These are phyloP conservation scores for Zosterops japonicus DNA, from an alignment of 2,113 vertebrate genomes.

Conservation along the genomic window DNA sequence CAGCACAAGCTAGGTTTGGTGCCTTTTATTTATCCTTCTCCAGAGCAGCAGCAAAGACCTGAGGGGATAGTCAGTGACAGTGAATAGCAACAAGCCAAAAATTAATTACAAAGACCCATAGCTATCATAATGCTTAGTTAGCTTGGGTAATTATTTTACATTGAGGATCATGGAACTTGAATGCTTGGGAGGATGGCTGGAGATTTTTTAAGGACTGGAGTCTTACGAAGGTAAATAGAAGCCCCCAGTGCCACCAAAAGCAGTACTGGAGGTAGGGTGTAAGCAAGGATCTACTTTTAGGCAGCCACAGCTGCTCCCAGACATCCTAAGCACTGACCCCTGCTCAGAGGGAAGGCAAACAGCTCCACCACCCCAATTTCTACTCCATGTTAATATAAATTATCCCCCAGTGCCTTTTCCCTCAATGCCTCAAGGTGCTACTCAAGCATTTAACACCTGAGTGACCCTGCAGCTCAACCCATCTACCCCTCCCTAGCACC, in stretches of 20 bases:
- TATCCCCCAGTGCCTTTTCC: neutral
- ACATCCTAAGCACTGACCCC: neutral
- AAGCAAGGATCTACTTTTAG: neutral
- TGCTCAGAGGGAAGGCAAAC: neutral
- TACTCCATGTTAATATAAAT: neutral
- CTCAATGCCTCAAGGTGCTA: neutral
- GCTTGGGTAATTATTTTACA: neutral
- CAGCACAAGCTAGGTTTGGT: neutral
- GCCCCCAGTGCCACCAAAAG: rapidly evolving
- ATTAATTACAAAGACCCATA: neutral
- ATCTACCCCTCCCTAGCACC: neutral
- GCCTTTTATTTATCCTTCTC: neutral
- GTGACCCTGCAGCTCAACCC: rapidly evolving
- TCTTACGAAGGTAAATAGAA: neutral
- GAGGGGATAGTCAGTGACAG: neutral
- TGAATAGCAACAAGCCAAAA: neutral
- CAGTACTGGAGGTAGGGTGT: neutral
- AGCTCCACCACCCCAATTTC: neutral
- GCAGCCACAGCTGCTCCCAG: neutral
- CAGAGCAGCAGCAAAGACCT: neutral
- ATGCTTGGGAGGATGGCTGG: neutral
- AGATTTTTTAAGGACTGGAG: neutral
- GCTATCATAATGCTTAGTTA: neutral
- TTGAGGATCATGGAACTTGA: neutral
- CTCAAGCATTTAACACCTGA: neutral